phyloP scores from a whole-genome alignment of 2,888 invertebrate genomes.

The Drosophila atroscutellata region DNA sequence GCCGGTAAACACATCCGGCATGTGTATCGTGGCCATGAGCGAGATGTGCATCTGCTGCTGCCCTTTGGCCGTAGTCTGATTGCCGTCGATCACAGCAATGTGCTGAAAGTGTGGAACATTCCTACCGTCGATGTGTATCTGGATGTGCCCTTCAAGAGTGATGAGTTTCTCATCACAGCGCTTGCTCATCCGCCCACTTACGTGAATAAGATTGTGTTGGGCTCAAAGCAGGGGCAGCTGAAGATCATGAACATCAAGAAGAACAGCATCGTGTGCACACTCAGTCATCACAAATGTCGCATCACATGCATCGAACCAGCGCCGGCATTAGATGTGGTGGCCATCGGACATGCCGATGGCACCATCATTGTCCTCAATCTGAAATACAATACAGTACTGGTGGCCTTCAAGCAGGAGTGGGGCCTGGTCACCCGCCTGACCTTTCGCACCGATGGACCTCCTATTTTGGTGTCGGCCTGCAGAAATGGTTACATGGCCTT shows the following conservation, averaged over 20 bases:
- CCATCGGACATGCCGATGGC: conserved; percentile 93
- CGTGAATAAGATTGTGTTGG: conserved; percentile 96
- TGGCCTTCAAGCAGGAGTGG: conserved; percentile 96
- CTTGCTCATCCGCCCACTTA: conserved; percentile 97
- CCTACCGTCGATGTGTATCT: conserved; percentile 89
- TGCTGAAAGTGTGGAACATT: conserved; percentile 94
- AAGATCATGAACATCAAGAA: conserved; percentile 96
- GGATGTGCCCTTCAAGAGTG: conserved; percentile 89
- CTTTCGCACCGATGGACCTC: conserved; percentile 94
- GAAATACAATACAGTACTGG: conserved; percentile 91
- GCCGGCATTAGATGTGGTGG: conserved; percentile 96
- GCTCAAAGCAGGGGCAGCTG: conserved; percentile 92
- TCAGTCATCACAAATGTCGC: conserved; percentile 86
- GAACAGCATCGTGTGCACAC: conserved; percentile 91
- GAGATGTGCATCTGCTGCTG: conserved; percentile 90
- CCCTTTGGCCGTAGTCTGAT: conserved; percentile 94
- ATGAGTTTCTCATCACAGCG: conserved; percentile 91
- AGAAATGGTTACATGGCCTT: conserved; percentile 93
- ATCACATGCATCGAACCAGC: conserved; percentile 93
- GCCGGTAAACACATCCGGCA: conserved; percentile 94
- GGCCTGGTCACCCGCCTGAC: conserved; percentile 93
- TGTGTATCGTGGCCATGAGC: conserved; percentile 91
- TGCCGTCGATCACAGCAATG: conserved; percentile 92
- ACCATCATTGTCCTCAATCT: conserved; percentile 94
- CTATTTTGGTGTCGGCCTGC: conserved; percentile 94